phyloP scores from a whole-genome alignment of 2,113 vertebrate genomes.

The Gasterosteus aculeatus region DNA sequence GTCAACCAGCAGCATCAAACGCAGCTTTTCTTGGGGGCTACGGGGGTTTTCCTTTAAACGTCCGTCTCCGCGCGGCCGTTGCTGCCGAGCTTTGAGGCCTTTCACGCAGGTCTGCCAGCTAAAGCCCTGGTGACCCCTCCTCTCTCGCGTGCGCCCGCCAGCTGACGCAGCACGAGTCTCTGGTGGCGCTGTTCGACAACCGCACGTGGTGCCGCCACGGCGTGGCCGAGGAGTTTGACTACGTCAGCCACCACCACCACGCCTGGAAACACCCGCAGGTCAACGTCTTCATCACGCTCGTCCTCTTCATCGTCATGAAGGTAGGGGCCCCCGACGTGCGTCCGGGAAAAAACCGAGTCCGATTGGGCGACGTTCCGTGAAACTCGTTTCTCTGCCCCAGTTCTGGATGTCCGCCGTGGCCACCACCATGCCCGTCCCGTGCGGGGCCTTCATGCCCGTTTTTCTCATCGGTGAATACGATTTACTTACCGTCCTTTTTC shows the following conservation, averaged over 20 bases:
- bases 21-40: not conserved
- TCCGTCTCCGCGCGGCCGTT: not conserved
- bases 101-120: not conserved
- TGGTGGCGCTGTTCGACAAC: conserved; percentile 96
- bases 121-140: not conserved
- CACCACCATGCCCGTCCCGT: conserved; percentile 97
- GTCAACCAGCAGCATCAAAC: not conserved
- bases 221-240: conserved; percentile 88
- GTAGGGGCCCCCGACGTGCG: conserved; percentile 62
- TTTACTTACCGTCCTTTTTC: not conserved
- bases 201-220: conserved; percentile 94
- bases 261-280: conserved; percentile 93
- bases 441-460: conserved; percentile 98
- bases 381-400: conserved; percentile 68
- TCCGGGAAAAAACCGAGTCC: not conserved
- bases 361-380: not conserved
- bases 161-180: conserved; percentile 97
- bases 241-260: conserved; percentile 87
- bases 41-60: not conserved
- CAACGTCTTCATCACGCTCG: conserved; percentile 93
- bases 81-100: not conserved
- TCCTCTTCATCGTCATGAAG: conserved; percentile 99
- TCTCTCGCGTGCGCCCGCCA: conserved; percentile 46
- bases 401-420: conserved; percentile 99
- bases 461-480: conserved; percentile 92